Conservation (phyloP, 2,113 vertebrate genomes). For the Tamias sibiricus region DNA sequence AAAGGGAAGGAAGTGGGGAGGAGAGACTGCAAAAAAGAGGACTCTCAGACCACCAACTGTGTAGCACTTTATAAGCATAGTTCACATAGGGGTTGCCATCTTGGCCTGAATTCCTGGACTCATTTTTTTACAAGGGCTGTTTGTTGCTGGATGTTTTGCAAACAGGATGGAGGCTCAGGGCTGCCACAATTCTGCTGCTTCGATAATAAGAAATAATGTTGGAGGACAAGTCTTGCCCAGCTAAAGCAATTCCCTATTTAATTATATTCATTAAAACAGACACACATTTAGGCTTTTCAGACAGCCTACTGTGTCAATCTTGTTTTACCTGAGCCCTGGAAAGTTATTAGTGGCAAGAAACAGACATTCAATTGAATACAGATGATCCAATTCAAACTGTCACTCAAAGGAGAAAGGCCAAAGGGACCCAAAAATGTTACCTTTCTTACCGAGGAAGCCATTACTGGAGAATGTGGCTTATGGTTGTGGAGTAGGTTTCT, state of each 20-base stretch:
- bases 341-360: conserved; percentile 7
- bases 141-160: background rate
- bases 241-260: background rate
- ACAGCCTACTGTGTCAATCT: background rate
- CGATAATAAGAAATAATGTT: background rate
- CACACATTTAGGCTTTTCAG: background rate
- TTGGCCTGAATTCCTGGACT: background rate
- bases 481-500: background rate
- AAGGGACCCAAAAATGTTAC: background rate
- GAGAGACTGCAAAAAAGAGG: background rate
- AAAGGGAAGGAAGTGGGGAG: background rate
- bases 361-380: conserved; percentile 31
- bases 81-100: background rate
- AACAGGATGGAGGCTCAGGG: background rate
- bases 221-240: background rate
- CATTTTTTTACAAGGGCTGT: background rate
- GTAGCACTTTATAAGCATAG: background rate
- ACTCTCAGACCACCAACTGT: background rate
- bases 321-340: conserved; percentile 9
- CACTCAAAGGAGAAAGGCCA: background rate
- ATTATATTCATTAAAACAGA: background rate
- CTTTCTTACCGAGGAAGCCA: background rate
- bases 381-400: background rate
- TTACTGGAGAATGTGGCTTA: background rate
- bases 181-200: background rate